Evolutionary conservation across 2,113 vertebrate genomes (phyloP).

Genomic region (Anser brachyrhynchus): DNA sequence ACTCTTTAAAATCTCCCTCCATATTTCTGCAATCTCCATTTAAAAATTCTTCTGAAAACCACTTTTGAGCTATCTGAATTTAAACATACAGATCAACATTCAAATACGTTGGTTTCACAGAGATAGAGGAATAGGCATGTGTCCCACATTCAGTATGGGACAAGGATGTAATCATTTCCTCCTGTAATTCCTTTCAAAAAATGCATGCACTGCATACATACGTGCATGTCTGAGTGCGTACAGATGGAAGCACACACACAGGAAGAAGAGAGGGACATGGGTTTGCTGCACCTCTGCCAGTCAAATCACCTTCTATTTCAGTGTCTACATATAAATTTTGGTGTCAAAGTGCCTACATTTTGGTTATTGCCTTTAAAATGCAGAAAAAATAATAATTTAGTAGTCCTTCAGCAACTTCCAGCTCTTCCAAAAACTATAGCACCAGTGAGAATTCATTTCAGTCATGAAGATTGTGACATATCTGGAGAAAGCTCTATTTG

Average conservation of each 20-base stretch:
- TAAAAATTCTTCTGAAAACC: background rate
- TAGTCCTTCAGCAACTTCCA: background rate
- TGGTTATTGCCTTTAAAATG: background rate
- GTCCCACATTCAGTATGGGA: background rate
- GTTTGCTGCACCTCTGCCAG: background rate
- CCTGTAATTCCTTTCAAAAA: background rate
- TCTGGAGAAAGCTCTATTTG: constrained; percentile 34
- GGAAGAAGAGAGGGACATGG: background rate
- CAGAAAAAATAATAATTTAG: background rate
- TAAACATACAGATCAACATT: background rate
- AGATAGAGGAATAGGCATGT: accelerated
- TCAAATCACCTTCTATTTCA: background rate
- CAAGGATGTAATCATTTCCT: background rate
- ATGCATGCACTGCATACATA: background rate
- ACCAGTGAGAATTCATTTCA: constrained; percentile 5
- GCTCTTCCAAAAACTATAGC: background rate
- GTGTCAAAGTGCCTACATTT: background rate
- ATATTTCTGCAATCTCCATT: background rate
- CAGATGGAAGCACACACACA: background rate
- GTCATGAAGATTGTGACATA: constrained; percentile 7
- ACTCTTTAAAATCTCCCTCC: background rate
- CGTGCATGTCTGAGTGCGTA: no score
- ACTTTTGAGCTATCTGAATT: background rate
- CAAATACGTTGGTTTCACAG: background rate
- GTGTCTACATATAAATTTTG: no score